Evolutionary conservation across 1,140 invertebrate genomes (phyloP), one percentile per base, ranked within the genome.

Genomic region (Drosophila nebulosa): DNA sequence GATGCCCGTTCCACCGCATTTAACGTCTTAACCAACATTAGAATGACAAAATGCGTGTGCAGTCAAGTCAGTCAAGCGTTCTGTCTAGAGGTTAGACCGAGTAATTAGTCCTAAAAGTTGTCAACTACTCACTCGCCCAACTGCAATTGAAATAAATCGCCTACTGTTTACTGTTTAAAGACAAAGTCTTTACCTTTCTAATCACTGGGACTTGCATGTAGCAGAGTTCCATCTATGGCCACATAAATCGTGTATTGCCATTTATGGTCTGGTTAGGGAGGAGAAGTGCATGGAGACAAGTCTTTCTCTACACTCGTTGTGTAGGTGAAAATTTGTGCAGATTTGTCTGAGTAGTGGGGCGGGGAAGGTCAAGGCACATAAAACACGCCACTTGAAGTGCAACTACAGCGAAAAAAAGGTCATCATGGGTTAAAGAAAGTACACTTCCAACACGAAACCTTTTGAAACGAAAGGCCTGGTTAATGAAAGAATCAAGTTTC

Each of bases 291-390:
- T 46, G 16, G 5, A 10, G 18, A 46, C 39, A 46, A 46, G 39
- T 46, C 39, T 46, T 35, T 36, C 61, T 79, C 66, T 79, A 32
- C 64, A 72, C 50, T 59, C 64, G 62, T 16, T 46, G 52, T 51
- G 81, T 85, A 69, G 81, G 83, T 83, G 83, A 74, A 85, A 86
- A 86, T 80, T 85, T 46, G 73, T 75, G 72, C 72, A 76, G 55
- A 18, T 46, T 46, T 42, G 18, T 21, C 39, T 21, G 7, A 18
- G 21, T 46, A 9, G 16, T 21, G 18, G 39, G 16, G 39, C 16
- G 16, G 16, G 7, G 39, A 46, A 46, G 39, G 39, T 46, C 16
- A 46, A 46, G 39, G 6, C 39, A 46, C 39, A 46, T 46, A 46
- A 46, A 46, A 46, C 18, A 46, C 39, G 39, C 39, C 39, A 46